These are phyloP conservation scores for Drosophila sturtevanti DNA, from an alignment of 1,140 invertebrate species.

Conservation along the genomic window DNA sequence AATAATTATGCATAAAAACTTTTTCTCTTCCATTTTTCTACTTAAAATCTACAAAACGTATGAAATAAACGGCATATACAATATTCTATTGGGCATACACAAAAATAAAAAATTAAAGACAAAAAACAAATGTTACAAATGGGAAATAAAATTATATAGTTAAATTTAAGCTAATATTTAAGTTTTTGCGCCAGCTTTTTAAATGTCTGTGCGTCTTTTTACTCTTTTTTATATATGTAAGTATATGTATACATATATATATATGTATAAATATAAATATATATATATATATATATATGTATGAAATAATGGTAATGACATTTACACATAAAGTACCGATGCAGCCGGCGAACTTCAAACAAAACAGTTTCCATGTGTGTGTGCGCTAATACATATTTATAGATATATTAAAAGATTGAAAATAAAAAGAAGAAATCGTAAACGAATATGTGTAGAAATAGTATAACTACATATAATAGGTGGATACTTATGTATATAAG, in stretches of 20 bases:
- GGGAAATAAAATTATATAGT: conserved; percentile 26
- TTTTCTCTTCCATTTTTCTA: conserved; percentile 68
- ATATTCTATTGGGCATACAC: conserved; percentile 40
- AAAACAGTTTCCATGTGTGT: background rate
- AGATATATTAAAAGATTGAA: background rate
- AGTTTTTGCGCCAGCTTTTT: conserved; percentile 44
- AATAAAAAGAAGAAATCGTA: background rate
- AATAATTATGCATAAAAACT: conserved; percentile 40
- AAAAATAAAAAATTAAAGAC: conserved; percentile 30
- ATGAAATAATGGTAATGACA: background rate
- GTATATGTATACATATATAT: conserved; percentile 19
- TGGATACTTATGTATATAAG: conserved; percentile 15
- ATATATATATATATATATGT: conserved; percentile 9
- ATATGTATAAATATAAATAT: conserved; percentile 19
- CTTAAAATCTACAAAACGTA: conserved; percentile 33
- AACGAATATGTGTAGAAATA: conserved; percentile 1
- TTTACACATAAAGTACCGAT: conserved; percentile 1
- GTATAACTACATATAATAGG: background rate
- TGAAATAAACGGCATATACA: conserved; percentile 24
- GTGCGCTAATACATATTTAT: background rate
- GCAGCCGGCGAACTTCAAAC: conserved; percentile 5
- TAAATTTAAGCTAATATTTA: conserved; percentile 56
- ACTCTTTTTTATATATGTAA: conserved; percentile 66
- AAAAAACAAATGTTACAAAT: conserved; percentile 24
- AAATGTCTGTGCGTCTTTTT: conserved; percentile 54